These are phyloP conservation scores for Latheticus oryzae DNA, from an alignment of 2,888 invertebrate genomes.

Conservation along the genomic window DNA sequence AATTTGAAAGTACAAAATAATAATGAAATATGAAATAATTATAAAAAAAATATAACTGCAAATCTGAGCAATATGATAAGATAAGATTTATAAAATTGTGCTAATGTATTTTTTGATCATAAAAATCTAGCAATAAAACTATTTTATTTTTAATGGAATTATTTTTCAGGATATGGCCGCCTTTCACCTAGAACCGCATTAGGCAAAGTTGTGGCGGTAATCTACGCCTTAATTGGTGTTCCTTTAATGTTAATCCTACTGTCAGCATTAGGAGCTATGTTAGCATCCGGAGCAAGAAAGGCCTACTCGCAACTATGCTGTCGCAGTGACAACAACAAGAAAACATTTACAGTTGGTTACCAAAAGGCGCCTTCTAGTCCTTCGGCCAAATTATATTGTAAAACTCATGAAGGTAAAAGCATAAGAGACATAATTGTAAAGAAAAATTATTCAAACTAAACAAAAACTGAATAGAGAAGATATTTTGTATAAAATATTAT, in stretches of 20 bases:
- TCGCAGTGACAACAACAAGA: conserved; percentile 50
- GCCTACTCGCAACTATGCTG: conserved; percentile 71
- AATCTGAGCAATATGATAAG: too few species aligned
- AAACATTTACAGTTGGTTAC: conserved; percentile 62
- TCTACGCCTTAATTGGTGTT: conserved; percentile 89
- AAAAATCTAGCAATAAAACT: too few species aligned
- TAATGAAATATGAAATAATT: too few species aligned
- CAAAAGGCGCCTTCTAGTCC: conserved; percentile 71
- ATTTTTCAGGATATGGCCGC: conserved; percentile 81
- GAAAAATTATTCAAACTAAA: conserved; percentile 15
- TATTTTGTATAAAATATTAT: too few species aligned
- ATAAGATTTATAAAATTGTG: too few species aligned
- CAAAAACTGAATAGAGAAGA: too few species aligned
- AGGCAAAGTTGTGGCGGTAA: conserved; percentile 86
- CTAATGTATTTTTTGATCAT: too few species aligned
- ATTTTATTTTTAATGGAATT: too few species aligned
- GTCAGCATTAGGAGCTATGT: conserved; percentile 83
- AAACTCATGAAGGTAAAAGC: conserved; percentile 54
- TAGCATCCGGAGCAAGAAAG: conserved; percentile 81
- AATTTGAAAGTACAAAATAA: too few species aligned
- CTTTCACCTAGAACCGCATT: conserved; percentile 85
- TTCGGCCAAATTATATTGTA: conserved; percentile 64
- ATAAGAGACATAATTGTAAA: too few species aligned
- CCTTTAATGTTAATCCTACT: conserved; percentile 88
- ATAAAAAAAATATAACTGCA: too few species aligned